phyloP scores from a whole-genome alignment of 2,113 vertebrate genomes.

The Osmerus eperlanus region DNA sequence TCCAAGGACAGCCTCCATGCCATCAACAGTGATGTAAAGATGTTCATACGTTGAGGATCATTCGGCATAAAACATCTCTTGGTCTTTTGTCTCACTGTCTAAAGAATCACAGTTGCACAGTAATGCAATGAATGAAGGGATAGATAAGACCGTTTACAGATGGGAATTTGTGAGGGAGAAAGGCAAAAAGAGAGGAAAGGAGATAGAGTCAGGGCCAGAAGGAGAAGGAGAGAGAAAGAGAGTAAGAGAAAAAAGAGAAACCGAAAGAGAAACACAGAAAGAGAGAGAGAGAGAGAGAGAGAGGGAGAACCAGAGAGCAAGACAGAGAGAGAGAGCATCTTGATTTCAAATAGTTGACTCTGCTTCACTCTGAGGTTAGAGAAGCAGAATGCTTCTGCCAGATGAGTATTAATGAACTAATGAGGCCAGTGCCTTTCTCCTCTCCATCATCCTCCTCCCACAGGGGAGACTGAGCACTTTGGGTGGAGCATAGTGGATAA shows the following conservation, averaged over 20 bases:
- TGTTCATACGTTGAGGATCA: no score
- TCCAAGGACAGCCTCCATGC: not conserved
- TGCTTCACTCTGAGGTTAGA: not conserved
- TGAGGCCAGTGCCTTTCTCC: conserved; percentile 7
- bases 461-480: conserved; percentile 16
- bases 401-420: conserved; percentile 26
- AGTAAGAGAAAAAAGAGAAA: not conserved
- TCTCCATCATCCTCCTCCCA: not conserved
- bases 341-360: not conserved
- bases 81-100: no score
- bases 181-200: no score
- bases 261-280: not conserved
- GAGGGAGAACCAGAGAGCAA: no score
- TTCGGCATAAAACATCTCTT: no score
- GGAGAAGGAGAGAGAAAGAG: no score
- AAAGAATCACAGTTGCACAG: no score
- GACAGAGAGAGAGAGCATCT: not conserved
- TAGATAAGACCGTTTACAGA: no score
- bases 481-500: conserved; percentile 24
- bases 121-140: no score
- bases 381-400: not conserved
- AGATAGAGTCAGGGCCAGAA: no score
- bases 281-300: no score
- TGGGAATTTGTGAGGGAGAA: no score
- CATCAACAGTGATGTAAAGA: not conserved